Evolutionary conservation across 2,888 invertebrate genomes (phyloP).

Genomic region (Hoplodrina ambigua): DNA sequence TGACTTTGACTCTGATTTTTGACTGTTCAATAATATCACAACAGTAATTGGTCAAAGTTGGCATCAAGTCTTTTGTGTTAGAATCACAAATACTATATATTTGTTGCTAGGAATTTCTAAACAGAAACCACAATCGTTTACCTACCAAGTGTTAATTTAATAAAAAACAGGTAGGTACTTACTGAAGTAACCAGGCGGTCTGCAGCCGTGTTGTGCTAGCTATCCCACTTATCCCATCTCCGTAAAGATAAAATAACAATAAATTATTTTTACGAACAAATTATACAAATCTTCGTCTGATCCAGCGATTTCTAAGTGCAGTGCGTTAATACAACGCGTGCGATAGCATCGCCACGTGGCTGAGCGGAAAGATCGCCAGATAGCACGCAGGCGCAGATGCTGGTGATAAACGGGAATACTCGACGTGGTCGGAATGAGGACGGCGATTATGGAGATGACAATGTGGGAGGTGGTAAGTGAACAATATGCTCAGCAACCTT

Average conservation of each 20-base stretch:
- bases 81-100: neutral
- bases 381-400: constrained; percentile 54
- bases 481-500: constrained; percentile 8
- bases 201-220: neutral
- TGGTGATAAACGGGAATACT: constrained; percentile 26
- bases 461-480: neutral
- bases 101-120: neutral
- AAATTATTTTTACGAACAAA: constrained; percentile 48
- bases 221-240: constrained; percentile 24
- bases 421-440: constrained; percentile 26
- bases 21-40: neutral
- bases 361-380: constrained; percentile 60
- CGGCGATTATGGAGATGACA: constrained; percentile 19
- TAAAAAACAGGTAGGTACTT: too few species aligned
- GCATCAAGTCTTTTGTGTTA: neutral
- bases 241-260: constrained; percentile 54
- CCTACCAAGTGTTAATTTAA: too few species aligned
- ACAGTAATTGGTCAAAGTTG: neutral
- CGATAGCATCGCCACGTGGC: constrained; percentile 52
- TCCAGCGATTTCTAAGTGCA: constrained; percentile 54
- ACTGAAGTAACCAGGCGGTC: neutral
- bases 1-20: too few species aligned
- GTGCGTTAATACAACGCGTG: constrained; percentile 55
- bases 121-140: neutral
- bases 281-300: constrained; percentile 51